Conservation (phyloP, 1,140 invertebrate genomes). For the Trichonephila clavata region DNA sequence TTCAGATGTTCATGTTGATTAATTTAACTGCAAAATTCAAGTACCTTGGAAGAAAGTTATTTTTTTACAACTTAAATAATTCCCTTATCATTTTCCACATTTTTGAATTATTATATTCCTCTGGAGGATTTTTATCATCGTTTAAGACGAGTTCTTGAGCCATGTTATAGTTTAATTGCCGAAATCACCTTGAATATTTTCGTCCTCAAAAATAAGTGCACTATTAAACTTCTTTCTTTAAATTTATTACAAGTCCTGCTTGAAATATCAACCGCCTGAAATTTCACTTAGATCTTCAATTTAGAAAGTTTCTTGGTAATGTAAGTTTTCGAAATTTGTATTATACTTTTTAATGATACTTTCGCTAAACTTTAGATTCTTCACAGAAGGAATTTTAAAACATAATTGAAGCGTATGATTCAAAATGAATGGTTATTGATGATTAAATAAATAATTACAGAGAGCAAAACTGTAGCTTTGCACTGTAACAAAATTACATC, state of each 20-base stretch:
- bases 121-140: not conserved
- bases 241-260: not conserved
- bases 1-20: conserved; percentile 35
- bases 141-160: conserved; percentile 3
- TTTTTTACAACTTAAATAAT: conserved; percentile 19
- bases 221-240: not conserved
- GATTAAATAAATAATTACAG: no score
- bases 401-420: no score
- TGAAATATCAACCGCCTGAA: not conserved
- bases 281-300: not conserved
- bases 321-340: not conserved
- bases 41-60: conserved; percentile 26
- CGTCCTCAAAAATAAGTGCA: not conserved
- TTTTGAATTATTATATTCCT: conserved; percentile 28
- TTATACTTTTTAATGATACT: not conserved
- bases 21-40: conserved; percentile 51
- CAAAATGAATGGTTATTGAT: no score
- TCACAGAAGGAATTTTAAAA: no score
- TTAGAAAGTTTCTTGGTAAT: not conserved
- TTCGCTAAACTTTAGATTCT: no score
- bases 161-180: conserved; percentile 11
- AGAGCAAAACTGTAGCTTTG: no score
- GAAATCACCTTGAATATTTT: conserved; percentile 15
- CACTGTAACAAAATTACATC: no score
- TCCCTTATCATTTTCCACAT: conserved; percentile 15